A percentile compares a stretch with the other conserved stretches of the same genome.
Conservation (phyloP, 2,888 invertebrate species). For the Drosophila yooni region DNA sequence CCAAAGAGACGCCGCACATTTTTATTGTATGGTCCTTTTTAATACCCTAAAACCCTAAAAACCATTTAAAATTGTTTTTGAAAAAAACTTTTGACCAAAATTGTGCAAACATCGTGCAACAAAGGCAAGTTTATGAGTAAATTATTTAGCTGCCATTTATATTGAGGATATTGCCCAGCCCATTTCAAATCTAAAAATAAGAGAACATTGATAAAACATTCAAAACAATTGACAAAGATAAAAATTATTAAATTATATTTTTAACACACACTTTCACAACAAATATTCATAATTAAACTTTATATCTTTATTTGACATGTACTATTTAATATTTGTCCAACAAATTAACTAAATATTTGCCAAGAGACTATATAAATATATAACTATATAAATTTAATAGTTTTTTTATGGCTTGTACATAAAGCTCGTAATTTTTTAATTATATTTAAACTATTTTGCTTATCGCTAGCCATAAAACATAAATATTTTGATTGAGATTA, state of each 20-base stretch:
- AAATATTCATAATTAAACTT: neutral
- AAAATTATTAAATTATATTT: neutral
- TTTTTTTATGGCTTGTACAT: neutral
- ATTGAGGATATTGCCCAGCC: neutral
- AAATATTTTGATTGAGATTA: neutral
- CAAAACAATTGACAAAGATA: no score
- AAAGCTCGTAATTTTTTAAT: neutral
- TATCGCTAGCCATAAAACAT: neutral
- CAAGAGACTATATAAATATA: neutral
- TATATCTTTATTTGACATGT: neutral
- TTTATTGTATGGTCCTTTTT: conserved; percentile 22
- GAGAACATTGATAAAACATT: neutral
- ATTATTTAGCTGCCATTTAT: neutral
- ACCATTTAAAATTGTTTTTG: neutral
- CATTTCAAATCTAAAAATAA: neutral
- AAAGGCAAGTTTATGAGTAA: neutral
- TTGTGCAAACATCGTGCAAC: neutral
- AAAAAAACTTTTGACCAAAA: neutral
- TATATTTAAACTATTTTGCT: neutral
- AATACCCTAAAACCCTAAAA: conserved; percentile 2
- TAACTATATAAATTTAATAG: neutral
- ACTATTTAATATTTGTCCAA: neutral
- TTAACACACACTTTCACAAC: no score
- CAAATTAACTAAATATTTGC: neutral
- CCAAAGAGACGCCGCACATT: conserved; percentile 25